phyloP scores from a whole-genome alignment of 2,888 invertebrate species.

The Fragum whitleyi region DNA sequence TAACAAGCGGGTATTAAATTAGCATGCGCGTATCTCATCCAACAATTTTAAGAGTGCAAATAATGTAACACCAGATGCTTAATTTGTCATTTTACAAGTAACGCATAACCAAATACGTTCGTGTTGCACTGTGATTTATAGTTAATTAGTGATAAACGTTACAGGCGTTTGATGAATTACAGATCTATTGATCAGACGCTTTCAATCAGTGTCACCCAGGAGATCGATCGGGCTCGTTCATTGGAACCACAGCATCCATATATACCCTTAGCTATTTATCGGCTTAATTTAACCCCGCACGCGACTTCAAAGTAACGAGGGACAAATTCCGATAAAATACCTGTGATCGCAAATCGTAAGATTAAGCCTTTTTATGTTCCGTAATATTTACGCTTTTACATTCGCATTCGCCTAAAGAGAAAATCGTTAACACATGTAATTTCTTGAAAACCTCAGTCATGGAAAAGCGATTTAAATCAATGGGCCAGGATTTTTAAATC shows the following conservation, averaged over 20 bases:
- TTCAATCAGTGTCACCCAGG: slow-evolving; percentile 15
- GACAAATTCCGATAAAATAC: not conserved
- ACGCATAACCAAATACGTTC: too few species aligned
- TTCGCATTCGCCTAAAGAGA: too few species aligned
- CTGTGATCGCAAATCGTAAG: not conserved
- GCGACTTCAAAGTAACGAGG: not conserved
- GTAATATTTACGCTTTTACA: too few species aligned
- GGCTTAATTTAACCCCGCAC: not conserved
- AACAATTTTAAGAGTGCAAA: too few species aligned
- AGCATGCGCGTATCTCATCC: too few species aligned
- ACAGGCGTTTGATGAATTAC: not conserved
- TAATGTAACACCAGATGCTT: too few species aligned
- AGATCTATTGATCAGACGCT: slow-evolving; percentile 5
- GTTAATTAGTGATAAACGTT: slow-evolving; percentile 1
- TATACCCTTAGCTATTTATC: not conserved
- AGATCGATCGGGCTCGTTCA: not conserved
- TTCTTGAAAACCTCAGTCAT: too few species aligned
- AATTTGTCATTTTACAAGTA: too few species aligned
- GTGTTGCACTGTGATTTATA: not conserved
- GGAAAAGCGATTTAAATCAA: too few species aligned
- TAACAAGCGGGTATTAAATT: too few species aligned
- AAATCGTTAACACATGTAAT: too few species aligned
- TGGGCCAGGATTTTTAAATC: too few species aligned
- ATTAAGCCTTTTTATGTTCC: not conserved
- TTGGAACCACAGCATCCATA: not conserved